A percentile compares a stretch with the other conserved stretches of the same genome.
Conservation (phyloP, 2,888 invertebrate genomes). For the Myopa testacea region DNA sequence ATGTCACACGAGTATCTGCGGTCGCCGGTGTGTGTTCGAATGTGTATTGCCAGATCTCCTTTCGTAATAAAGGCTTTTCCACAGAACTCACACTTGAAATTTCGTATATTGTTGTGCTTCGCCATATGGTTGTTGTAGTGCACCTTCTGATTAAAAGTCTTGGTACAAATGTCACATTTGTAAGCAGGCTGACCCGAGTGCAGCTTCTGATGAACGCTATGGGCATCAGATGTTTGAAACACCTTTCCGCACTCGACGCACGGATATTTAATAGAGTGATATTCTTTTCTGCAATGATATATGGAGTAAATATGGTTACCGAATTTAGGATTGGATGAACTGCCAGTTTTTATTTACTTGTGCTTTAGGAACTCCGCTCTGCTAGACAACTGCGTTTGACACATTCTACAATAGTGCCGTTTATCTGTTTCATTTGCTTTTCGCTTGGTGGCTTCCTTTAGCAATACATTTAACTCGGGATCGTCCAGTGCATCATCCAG, state of each 20-base stretch:
- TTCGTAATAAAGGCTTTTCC: constrained; percentile 54
- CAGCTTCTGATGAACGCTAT: constrained; percentile 52
- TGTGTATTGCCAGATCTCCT: constrained; percentile 55
- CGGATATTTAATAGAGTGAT: constrained; percentile 46
- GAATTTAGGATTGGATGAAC: not conserved
- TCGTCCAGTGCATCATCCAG: constrained; percentile 26
- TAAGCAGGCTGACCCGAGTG: constrained; percentile 48
- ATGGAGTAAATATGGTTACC: too few relatives aligned
- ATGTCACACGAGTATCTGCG: constrained; percentile 57
- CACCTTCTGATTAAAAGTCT: constrained; percentile 56
- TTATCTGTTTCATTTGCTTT: not conserved
- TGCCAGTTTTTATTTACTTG: constrained; percentile 27
- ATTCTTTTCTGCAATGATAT: constrained; percentile 42
- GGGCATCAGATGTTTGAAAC: constrained; percentile 48
- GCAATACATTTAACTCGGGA: not conserved
- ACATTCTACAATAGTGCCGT: constrained; percentile 16
- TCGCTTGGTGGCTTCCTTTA: constrained; percentile 3
- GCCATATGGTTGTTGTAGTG: constrained; percentile 56
- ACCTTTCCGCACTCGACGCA: constrained; percentile 50
- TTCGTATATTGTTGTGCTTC: constrained; percentile 56
- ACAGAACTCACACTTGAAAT: constrained; percentile 55
- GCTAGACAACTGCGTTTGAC: constrained; percentile 5
- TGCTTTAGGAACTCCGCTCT: constrained; percentile 40
- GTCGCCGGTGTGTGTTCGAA: constrained; percentile 54
- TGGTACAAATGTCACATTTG: constrained; percentile 53